Evolutionary conservation across 1,140 invertebrate genomes (phyloP).

Genomic region (Hormaphis cornu): DNA sequence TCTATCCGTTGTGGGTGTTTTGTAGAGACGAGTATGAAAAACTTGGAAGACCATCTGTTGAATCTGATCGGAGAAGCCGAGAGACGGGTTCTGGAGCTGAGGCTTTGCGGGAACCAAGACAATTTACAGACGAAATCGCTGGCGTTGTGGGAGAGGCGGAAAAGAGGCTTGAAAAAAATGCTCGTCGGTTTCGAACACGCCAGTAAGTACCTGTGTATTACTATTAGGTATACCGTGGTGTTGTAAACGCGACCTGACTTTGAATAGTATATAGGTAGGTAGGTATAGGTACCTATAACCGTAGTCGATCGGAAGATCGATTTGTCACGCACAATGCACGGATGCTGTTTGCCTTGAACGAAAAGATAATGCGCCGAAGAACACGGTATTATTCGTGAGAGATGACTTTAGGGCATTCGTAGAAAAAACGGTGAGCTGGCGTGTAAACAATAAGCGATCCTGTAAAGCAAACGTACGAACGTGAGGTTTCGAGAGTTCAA

Average conservation of each 20-base stretch:
- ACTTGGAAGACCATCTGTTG: conserved; percentile 60
- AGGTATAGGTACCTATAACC: no score
- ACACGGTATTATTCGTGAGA: neutral
- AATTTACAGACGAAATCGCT: conserved; percentile 58
- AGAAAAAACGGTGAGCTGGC: neutral
- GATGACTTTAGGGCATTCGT: neutral
- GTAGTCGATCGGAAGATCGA: neutral
- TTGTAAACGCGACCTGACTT: neutral
- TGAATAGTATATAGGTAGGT: no score
- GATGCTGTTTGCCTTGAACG: neutral
- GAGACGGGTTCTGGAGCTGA: conserved; percentile 60
- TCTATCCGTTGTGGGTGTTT: conserved; percentile 40
- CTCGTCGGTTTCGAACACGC: conserved; percentile 57
- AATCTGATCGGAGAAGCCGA: conserved; percentile 71
- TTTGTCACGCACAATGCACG: neutral
- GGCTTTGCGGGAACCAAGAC: conserved; percentile 50
- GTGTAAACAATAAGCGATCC: neutral
- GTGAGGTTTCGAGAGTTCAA: neutral
- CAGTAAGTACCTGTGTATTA: conserved; percentile 45
- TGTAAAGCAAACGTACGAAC: neutral
- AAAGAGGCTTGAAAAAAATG: conserved; percentile 68
- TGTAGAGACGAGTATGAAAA: conserved; percentile 58
- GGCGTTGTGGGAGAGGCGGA: conserved; percentile 74
- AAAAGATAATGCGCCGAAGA: neutral
- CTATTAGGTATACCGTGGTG: neutral